These are phyloP conservation scores for Cyphomyrus plagiostoma DNA, from an alignment of 2,113 vertebrate genomes.

Conservation along the genomic window DNA sequence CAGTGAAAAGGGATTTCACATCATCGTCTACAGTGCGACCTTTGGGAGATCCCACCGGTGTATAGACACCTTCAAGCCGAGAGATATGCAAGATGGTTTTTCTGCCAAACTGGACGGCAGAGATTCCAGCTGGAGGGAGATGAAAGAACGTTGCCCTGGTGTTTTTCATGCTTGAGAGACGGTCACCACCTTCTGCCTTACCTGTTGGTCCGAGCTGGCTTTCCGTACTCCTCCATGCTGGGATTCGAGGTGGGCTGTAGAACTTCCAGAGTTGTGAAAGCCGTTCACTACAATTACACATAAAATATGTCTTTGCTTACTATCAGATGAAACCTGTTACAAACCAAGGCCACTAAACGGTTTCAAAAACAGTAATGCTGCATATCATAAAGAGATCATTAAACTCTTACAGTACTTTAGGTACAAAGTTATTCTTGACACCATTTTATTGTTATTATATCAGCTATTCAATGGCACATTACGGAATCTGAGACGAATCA, in stretches of 20 bases:
- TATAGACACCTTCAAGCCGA: neutral
- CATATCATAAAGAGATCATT: neutral
- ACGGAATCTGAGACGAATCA: neutral
- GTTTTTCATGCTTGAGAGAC: neutral
- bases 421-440: neutral
- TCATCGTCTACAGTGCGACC: neutral
- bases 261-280: slow-evolving; percentile 78
- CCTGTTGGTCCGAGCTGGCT: slow-evolving; percentile 76
- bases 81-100: neutral
- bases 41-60: neutral
- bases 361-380: neutral
- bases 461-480: neutral
- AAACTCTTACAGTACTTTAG: neutral
- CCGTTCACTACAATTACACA: slow-evolving; percentile 75
- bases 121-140: slow-evolving; percentile 4
- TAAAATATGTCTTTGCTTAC: neutral
- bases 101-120: neutral
- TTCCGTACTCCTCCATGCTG: slow-evolving; percentile 71
- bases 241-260: slow-evolving; percentile 71
- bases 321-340: neutral
- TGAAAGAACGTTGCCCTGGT: neutral
- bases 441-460: neutral
- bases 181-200: slow-evolving; percentile 41
- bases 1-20: slow-evolving; percentile 10
- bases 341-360: neutral